These are phyloP conservation scores for Drosophila pruinosa DNA, from an alignment of 1,140 invertebrate species.

Conservation along the genomic window DNA sequence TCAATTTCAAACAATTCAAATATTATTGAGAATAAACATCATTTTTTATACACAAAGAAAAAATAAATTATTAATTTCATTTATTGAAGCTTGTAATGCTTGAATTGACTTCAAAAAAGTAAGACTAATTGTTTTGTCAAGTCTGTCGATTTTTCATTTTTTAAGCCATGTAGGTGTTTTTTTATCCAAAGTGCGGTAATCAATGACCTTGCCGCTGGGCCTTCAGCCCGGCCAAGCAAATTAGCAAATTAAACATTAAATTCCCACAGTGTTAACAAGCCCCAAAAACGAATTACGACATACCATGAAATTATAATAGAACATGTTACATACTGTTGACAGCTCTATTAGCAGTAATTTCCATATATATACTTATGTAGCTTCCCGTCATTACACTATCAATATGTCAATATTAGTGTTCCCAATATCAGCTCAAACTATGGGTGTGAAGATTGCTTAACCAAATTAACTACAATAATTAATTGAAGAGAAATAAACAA, in stretches of 20 bases:
- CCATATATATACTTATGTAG: not conserved
- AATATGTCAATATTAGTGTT: not conserved
- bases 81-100: too few relatives aligned
- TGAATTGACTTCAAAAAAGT: too few relatives aligned
- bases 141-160: not conserved
- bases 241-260: conserved; percentile 16
- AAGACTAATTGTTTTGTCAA: too few relatives aligned
- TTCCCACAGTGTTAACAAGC: conserved; percentile 27
- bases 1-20: too few relatives aligned
- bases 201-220: conserved; percentile 15
- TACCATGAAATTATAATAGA: not conserved
- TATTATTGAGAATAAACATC: too few relatives aligned
- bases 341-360: not conserved
- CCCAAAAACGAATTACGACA: not conserved
- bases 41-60: too few relatives aligned
- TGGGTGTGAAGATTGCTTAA: not conserved
- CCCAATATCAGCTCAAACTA: too few relatives aligned
- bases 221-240: conserved; percentile 19
- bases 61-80: too few relatives aligned
- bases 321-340: not conserved
- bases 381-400: not conserved
- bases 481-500: not conserved
- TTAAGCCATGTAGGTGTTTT: not conserved
- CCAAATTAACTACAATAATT: not conserved
- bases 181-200: not conserved